phyloP scores from a whole-genome alignment of 2,113 vertebrate species.

The Pan paniscus region DNA sequence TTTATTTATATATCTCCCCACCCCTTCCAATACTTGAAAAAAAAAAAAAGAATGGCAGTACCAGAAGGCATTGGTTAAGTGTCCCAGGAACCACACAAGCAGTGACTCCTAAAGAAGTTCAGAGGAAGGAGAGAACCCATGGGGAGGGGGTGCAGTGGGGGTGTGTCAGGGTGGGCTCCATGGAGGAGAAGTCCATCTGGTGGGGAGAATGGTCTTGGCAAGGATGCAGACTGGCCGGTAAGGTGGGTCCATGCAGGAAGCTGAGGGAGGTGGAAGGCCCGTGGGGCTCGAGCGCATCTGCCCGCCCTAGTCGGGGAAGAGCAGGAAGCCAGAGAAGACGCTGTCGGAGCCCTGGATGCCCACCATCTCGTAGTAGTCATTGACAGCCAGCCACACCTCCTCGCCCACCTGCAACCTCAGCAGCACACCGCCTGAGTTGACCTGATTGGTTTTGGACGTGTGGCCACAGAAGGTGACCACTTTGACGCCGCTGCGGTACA shows the following conservation, averaged over 20 bases:
- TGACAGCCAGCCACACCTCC: conserved; percentile 86
- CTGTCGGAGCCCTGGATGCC: conserved; percentile 80
- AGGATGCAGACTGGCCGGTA: rapidly evolving
- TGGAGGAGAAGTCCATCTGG: not conserved
- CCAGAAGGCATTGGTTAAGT: not conserved
- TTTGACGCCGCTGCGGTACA: conserved; percentile 44
- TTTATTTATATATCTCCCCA: conserved; percentile 51
- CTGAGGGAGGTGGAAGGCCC: rapidly evolving
- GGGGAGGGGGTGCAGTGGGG: not conserved
- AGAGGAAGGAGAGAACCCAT: not conserved
- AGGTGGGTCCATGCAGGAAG: rapidly evolving
- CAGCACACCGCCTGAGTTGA: conserved; percentile 85
- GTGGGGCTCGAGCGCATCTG: not conserved
- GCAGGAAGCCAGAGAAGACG: conserved; percentile 91
- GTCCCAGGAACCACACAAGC: not conserved
- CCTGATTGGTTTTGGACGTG: conserved; percentile 80
- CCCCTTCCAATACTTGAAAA: not conserved
- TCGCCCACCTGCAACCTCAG: conserved; percentile 73
- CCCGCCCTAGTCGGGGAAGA: conserved; percentile 84
- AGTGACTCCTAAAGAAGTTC: not conserved
- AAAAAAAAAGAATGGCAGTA: not conserved
- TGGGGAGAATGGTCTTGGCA: not conserved
- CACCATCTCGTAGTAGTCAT: conserved; percentile 87
- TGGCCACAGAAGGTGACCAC: conserved; percentile 89
- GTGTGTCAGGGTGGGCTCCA: not conserved